Conservation (phyloP, 2,888 invertebrate species). For the Asteroscopus sphinx region DNA sequence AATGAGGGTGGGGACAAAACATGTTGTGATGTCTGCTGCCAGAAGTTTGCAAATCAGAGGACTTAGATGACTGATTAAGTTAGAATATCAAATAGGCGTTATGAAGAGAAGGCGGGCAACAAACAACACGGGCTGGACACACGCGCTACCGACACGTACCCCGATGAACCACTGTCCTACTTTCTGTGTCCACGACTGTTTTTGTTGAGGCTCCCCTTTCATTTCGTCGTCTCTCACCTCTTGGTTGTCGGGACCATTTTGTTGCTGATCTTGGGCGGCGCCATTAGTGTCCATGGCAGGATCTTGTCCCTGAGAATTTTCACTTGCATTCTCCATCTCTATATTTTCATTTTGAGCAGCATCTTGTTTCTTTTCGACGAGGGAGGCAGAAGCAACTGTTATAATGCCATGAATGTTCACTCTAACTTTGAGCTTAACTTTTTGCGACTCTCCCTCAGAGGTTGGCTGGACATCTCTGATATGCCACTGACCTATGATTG, state of each 20-base stretch:
- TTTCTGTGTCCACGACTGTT: conserved; percentile 93
- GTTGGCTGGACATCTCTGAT: conserved; percentile 96
- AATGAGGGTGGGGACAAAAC: conserved; percentile 80
- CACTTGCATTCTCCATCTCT: conserved; percentile 84
- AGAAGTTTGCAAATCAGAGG: conserved; percentile 47
- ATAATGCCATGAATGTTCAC: conserved; percentile 98
- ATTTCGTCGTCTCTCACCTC: conserved; percentile 87
- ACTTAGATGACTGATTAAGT: conserved; percentile 57
- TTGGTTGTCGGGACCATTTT: conserved; percentile 83
- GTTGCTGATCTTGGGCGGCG: conserved; percentile 79
- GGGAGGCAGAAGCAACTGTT: conserved; percentile 95
- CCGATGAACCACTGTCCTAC: conserved; percentile 93
- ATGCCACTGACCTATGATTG: conserved; percentile 91
- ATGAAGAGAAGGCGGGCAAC: conserved; percentile 71
- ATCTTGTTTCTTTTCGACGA: conserved; percentile 93
- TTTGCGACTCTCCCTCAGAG: conserved; percentile 96
- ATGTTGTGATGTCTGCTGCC: conserved; percentile 82
- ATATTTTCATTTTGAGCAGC: conserved; percentile 79
- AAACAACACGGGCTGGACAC: conserved; percentile 80
- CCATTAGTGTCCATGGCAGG: conserved; percentile 88
- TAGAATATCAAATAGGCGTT: conserved; percentile 31
- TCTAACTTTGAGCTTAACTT: conserved; percentile 98
- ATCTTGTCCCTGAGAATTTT: conserved; percentile 81
- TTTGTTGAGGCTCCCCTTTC: conserved; percentile 83
- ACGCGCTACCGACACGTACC: conserved; percentile 91